Evolutionary conservation across 2,797 vertebrate genomes (phyloP).

Genomic region (Lerista edwardsae): DNA sequence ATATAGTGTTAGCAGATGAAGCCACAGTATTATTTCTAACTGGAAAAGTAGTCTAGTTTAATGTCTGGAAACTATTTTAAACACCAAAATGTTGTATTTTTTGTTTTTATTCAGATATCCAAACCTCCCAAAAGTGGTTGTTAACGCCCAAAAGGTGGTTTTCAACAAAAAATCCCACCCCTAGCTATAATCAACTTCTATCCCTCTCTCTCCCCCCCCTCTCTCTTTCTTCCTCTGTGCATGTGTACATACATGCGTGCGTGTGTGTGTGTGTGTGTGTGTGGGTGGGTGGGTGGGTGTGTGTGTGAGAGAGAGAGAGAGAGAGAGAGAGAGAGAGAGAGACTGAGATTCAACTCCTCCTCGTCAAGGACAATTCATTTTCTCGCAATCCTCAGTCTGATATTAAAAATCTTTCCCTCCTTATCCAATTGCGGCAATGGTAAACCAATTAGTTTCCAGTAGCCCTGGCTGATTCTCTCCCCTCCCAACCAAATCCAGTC

Average conservation of each 20-base stretch:
- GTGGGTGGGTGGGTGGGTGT: not conserved
- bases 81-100: too few relatives aligned
- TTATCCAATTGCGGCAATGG: slow-evolving; percentile 22
- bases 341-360: not conserved
- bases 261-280: not conserved
- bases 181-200: slow-evolving; percentile 24
- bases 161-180: too few relatives aligned
- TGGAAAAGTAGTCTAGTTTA: too few relatives aligned
- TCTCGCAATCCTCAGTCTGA: slow-evolving; percentile 16
- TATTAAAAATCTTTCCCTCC: slow-evolving; percentile 47
- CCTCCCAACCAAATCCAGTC: not conserved
- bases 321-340: not conserved
- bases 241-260: too few relatives aligned
- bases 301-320: not conserved
- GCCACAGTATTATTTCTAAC: too few relatives aligned
- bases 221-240: too few relatives aligned
- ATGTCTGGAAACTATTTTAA: too few relatives aligned
- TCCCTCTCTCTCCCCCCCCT: too few relatives aligned
- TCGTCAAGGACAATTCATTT: slow-evolving; percentile 47
- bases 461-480: slow-evolving; percentile 34
- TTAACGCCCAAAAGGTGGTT: too few relatives aligned
- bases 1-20: too few relatives aligned
- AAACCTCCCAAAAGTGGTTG: too few relatives aligned
- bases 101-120: too few relatives aligned
- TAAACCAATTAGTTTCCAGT: slow-evolving; percentile 15